Conservation (phyloP, 92 coral and sea anemone species). For the Epizoanthus illoricatus region DNA sequence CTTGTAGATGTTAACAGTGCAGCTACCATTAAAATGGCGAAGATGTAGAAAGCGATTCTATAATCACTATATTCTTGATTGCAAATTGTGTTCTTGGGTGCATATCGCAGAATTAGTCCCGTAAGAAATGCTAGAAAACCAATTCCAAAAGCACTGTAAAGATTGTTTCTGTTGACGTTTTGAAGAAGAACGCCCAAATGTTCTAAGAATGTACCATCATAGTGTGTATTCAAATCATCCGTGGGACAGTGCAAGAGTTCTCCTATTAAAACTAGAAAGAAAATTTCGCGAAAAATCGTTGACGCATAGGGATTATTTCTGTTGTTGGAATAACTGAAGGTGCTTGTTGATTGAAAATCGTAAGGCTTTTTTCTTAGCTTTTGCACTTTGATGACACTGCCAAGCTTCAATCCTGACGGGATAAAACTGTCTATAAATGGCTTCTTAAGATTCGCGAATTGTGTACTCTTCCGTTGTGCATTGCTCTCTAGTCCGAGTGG, state of each 20-base stretch:
- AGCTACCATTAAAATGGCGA: conserved; percentile 64
- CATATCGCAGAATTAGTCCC: conserved; percentile 60
- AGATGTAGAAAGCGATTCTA: conserved; percentile 69
- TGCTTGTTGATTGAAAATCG: conserved; percentile 69
- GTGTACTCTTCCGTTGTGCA: neutral
- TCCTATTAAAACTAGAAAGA: conserved; percentile 66
- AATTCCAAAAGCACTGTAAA: conserved; percentile 78
- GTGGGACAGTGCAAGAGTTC: conserved; percentile 80
- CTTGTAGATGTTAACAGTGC: conserved; percentile 63
- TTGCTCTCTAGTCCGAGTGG: neutral
- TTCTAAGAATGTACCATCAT: conserved; percentile 83
- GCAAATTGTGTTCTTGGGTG: conserved; percentile 67
- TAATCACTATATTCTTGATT: conserved; percentile 67
- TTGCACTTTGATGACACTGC: conserved; percentile 36
- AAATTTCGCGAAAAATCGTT: conserved; percentile 66
- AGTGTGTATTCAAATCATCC: conserved; percentile 77
- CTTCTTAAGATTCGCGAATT: conserved; percentile 32
- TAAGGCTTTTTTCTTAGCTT: conserved; percentile 49
- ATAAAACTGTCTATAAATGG: conserved; percentile 61
- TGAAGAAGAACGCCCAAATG: conserved; percentile 79
- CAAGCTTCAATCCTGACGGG: conserved; percentile 56
- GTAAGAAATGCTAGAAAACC: conserved; percentile 69
- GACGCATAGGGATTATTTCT: conserved; percentile 67
- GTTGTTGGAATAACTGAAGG: conserved; percentile 53
- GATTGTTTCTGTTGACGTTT: conserved; percentile 62